phyloP scores from a whole-genome alignment of 1,140 invertebrate genomes.

The Pseudomyrmex sp. region DNA sequence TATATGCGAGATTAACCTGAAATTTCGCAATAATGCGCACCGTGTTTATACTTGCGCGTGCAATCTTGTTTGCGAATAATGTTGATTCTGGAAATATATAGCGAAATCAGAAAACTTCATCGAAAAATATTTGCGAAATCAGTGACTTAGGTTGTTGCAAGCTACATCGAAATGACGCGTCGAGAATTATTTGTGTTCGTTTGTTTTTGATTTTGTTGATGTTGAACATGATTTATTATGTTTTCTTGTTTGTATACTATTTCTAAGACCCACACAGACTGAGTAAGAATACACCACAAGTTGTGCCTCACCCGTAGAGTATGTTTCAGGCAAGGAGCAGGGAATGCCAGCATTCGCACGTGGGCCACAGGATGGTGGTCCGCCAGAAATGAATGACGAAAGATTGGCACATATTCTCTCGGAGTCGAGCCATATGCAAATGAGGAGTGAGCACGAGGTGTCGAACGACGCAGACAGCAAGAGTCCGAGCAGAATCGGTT shows the following conservation, averaged over 20 bases:
- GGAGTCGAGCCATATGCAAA: constrained; percentile 92
- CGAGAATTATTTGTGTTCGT: constrained; percentile 9
- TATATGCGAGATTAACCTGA: not conserved
- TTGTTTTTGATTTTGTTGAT: constrained; percentile 11
- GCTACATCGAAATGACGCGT: not conserved
- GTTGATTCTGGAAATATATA: not conserved
- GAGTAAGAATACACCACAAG: constrained; percentile 84
- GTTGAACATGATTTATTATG: constrained; percentile 21
- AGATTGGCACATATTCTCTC: constrained; percentile 96
- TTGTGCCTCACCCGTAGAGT: constrained; percentile 86
- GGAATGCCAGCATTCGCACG: constrained; percentile 91
- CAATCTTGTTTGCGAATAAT: not conserved
- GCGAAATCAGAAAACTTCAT: too few species aligned
- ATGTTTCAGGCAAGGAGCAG: constrained; percentile 92
- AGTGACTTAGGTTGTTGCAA: not conserved
- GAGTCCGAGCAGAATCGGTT: constrained; percentile 90
- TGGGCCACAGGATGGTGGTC: constrained; percentile 88
- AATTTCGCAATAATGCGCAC: constrained; percentile 5
- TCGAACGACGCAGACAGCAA: constrained; percentile 88
- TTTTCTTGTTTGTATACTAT: constrained; percentile 30
- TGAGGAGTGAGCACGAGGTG: constrained; percentile 83
- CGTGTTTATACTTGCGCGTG: not conserved
- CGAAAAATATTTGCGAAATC: not conserved
- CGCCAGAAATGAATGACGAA: constrained; percentile 95
- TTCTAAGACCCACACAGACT: constrained; percentile 68